Evolutionary conservation across 1,140 invertebrate genomes (phyloP), one percentile per base, ranked within the genome.

Genomic region (Neodiprion pinetum): DNA sequence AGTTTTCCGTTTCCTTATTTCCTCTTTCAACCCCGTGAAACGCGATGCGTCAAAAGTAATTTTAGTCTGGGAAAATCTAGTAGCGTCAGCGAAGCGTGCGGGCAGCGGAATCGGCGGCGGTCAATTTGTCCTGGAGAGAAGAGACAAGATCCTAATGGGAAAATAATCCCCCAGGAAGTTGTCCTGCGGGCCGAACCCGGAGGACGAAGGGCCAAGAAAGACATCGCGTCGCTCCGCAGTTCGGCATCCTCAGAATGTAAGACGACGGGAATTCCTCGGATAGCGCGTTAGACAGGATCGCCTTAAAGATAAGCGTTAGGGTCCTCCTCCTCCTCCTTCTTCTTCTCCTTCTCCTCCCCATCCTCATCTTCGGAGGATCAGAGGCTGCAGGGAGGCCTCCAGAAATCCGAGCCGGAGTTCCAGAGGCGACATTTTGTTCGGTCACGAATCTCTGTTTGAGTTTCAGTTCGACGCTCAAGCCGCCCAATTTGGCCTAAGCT

Each of bases 371-470:
- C 28, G 7, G 53, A 61, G 53, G 53, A 61, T 61, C 11, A 61
- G 53, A 17, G n/a, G n/a, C 17, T 21, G 17, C n/a, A 61, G 53
- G 53, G 5, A 61, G 11, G n/a, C 2, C 5, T 61, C 53, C n/a
- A 61, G 53, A 61, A 61, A 61, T 61, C 53, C 53, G 11, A 9
- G 4, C 11, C 11, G n/a, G 53, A 17, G 53, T 14, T 12, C 53
- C 3, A 17, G 11, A 12, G 53, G 11, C 11, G 53, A 61, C 53
- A 61, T 61, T 61, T 61, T 61, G 53, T 61, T 61, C 53, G 5
- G 53, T 61, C 53, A 61, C 53, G 53, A 61, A 61, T 61, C 53
- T 61, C 53, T 61, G 53, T 61, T 61, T 61, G 53, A 61, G 53
- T 61, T 61, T 61, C 11, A 11, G 53, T 11, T 40, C 53, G 53